Conservation (phyloP, 1,140 invertebrate genomes). For the Lanistes nyassanus region DNA sequence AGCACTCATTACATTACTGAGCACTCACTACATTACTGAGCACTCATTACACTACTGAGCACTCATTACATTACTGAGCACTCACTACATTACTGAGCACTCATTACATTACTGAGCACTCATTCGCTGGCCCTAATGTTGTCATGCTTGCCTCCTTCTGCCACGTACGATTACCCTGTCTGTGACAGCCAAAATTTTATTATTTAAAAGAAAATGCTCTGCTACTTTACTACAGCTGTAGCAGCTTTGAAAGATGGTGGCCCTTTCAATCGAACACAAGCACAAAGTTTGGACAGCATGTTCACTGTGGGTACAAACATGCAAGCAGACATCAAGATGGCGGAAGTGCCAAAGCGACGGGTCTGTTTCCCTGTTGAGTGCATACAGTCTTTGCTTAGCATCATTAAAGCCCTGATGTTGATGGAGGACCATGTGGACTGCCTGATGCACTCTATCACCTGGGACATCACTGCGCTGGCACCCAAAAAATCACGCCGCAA, state of each 20-base stretch:
- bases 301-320: slow-evolving; percentile 18
- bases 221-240: background rate
- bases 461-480: slow-evolving; percentile 54
- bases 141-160: background rate
- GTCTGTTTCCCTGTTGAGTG: slow-evolving; percentile 33
- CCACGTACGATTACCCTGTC: no score
- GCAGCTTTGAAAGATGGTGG: slow-evolving; percentile 1
- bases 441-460: slow-evolving; percentile 47
- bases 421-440: slow-evolving; percentile 58
- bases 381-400: slow-evolving; percentile 50
- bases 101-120: no score
- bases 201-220: background rate
- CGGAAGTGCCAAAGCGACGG: slow-evolving; percentile 11
- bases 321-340: background rate
- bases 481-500: slow-evolving; percentile 51
- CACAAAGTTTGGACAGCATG: slow-evolving; percentile 52
- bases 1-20: no score
- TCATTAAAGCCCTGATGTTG: slow-evolving; percentile 49
- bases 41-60: no score
- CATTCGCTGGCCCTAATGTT: no score
- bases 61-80: no score
- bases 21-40: no score
- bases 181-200: background rate
- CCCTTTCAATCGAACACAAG: slow-evolving; percentile 12
- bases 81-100: no score